Percentiles rank a stretch among this genome's conserved stretches.
These are phyloP conservation scores for Latrodectus geometricus DNA, from an alignment of 1,140 invertebrate species.

Conservation along the genomic window DNA sequence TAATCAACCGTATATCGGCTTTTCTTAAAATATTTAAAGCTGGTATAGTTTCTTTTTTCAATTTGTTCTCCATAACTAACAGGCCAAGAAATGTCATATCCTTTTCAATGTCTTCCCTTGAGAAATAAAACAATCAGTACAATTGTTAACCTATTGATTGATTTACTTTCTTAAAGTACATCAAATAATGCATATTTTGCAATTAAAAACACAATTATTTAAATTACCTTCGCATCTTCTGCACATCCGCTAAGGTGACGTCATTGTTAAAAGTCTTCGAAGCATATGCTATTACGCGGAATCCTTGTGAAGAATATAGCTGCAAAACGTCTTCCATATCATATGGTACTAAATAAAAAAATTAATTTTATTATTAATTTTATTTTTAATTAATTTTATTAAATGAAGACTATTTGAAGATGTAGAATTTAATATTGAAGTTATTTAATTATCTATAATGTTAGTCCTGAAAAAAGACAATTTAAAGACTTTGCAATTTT, in stretches of 20 bases:
- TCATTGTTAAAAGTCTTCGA: slow-evolving; percentile 67
- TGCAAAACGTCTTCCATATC: slow-evolving; percentile 78
- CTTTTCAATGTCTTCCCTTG: slow-evolving; percentile 78
- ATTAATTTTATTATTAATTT: too few species aligned
- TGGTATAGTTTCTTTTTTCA: slow-evolving; percentile 84
- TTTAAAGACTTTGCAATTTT: too few species aligned
- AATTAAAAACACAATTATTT: not conserved
- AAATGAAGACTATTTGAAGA: too few species aligned
- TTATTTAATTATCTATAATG: too few species aligned
- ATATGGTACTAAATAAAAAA: slow-evolving; percentile 73
- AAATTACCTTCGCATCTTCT: slow-evolving; percentile 47
- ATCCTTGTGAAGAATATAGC: slow-evolving; percentile 86
- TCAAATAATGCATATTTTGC: not conserved
- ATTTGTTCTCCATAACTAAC: slow-evolving; percentile 88
- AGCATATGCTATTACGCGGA: slow-evolving; percentile 86
- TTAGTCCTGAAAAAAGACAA: too few species aligned
- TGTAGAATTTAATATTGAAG: too few species aligned
- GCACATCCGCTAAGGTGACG: slow-evolving; percentile 70
- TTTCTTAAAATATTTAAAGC: slow-evolving; percentile 82
- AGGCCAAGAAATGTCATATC: slow-evolving; percentile 88
- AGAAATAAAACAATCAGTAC: not conserved
- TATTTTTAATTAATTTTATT: too few species aligned
- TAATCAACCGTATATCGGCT: slow-evolving; percentile 88
- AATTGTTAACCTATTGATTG: not conserved
- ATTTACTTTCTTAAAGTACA: not conserved